phyloP scores from a whole-genome alignment of 2,888 invertebrate species.

The Crematogaster levior region DNA sequence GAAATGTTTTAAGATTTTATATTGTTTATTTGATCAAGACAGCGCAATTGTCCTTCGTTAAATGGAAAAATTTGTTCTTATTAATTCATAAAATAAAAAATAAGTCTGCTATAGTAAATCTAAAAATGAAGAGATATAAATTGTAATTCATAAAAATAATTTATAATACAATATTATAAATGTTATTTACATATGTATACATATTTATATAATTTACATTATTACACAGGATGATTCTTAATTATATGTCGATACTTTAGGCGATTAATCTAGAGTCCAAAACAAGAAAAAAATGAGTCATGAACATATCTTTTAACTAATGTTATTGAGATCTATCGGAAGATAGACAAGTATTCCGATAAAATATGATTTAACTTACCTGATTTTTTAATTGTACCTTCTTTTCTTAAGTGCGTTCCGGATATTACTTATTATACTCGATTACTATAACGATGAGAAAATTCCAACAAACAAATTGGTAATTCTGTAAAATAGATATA shows the following conservation, averaged over 20 bases:
- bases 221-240: no score
- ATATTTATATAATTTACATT: slow-evolving; percentile 32
- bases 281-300: background rate
- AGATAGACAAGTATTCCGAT: background rate
- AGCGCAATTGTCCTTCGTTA: background rate
- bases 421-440: background rate
- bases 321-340: background rate
- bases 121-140: background rate
- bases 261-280: background rate
- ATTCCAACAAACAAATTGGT: slow-evolving; percentile 24
- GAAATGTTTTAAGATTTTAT: slow-evolving; percentile 1
- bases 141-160: slow-evolving; percentile 3
- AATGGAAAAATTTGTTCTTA: background rate
- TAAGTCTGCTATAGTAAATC: background rate
- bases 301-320: background rate
- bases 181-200: background rate
- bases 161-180: slow-evolving; percentile 19
- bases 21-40: background rate
- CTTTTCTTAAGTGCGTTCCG: slow-evolving; percentile 2
- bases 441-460: background rate
- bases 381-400: slow-evolving; percentile 7
- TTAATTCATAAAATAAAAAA: slow-evolving; percentile 11
- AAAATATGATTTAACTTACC: slow-evolving; percentile 37
- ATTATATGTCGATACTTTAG: no score
- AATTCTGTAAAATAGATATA: slow-evolving; percentile 24